Conservation (phyloP, 2,888 invertebrate genomes). For the Tiliacea citrago region DNA sequence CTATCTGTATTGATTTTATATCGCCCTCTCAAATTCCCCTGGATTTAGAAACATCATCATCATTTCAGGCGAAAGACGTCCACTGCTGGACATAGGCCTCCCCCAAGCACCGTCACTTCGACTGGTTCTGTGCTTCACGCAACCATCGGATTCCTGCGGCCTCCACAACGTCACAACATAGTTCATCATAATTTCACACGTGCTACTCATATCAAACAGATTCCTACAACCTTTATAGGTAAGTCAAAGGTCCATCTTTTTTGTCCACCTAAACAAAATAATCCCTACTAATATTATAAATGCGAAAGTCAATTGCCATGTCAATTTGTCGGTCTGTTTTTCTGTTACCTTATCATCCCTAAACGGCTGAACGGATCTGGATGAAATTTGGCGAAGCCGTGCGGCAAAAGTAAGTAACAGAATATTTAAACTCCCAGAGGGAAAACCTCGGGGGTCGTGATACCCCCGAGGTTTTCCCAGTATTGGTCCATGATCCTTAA, state of each 20-base stretch:
- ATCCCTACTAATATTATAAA: no score
- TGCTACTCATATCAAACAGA: not conserved
- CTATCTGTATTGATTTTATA: not conserved
- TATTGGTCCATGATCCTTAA: not conserved
- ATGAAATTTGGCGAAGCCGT: not conserved
- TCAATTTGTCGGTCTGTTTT: not conserved
- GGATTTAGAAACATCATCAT: no score
- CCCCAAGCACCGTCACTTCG: no score
- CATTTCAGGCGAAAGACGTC: no score
- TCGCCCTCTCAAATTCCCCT: not conserved
- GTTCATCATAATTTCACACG: not conserved
- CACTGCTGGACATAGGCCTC: no score
- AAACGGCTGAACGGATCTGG: not conserved
- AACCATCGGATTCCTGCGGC: no score
- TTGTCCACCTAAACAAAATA: not conserved
- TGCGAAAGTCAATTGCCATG: not conserved
- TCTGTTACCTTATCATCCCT: not conserved
- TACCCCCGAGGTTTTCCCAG: not conserved
- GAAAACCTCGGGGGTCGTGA: no score
- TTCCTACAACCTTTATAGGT: not conserved
- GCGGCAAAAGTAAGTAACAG: not conserved
- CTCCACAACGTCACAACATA: no score
- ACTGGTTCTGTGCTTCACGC: no score
- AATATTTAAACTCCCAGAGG: not conserved
- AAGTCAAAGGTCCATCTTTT: not conserved